Conservation (phyloP, 2,113 vertebrate species). For the Grantiella picta region DNA sequence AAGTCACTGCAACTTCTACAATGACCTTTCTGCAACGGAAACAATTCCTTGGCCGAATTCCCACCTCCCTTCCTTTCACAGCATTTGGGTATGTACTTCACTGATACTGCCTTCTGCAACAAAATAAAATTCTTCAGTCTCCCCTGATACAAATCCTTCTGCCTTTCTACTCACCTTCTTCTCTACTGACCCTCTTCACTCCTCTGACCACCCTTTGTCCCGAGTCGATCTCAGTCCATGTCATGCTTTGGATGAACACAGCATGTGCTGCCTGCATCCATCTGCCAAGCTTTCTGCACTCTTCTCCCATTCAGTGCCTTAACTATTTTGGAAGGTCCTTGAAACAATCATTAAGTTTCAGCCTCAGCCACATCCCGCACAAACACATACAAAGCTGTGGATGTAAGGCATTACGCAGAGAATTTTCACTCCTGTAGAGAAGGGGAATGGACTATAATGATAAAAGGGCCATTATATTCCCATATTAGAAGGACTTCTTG, state of each 20-base stretch:
- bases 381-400: not conserved
- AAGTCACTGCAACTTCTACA: constrained; percentile 4
- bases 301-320: not conserved
- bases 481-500: constrained; percentile 41
- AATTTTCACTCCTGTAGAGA: constrained; percentile 12
- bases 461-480: constrained; percentile 35
- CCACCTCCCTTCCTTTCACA: not conserved
- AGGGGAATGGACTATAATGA: not conserved
- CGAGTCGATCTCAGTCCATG: not conserved
- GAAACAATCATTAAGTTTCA: not conserved
- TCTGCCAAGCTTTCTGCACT: not conserved
- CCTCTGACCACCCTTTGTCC: not conserved
- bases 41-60: not conserved
- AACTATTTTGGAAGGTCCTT: not conserved
- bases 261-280: not conserved
- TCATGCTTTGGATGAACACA: not conserved
- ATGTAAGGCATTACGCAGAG: not conserved
- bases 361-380: not conserved
- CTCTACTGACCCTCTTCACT: not conserved
- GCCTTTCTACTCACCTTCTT: not conserved
- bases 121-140: not conserved
- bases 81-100: not conserved
- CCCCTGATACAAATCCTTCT: not conserved
- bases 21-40: not conserved
- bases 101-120: not conserved